A percentile compares a stretch with the other conserved stretches of the same genome.
phyloP scores from a whole-genome alignment of 2,797 vertebrate genomes.

The Pangasius krempfi region DNA sequence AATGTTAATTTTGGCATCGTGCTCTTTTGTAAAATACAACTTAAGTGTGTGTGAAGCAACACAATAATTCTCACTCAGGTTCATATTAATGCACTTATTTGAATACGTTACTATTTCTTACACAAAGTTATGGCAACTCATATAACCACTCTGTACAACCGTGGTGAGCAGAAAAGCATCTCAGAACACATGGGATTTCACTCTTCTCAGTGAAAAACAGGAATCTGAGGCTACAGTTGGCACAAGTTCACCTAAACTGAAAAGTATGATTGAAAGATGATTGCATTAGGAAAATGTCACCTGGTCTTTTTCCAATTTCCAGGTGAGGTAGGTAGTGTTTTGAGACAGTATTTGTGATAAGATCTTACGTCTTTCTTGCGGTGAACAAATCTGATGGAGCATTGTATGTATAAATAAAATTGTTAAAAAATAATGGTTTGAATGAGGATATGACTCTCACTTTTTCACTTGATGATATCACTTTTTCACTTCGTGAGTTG shows the following conservation, averaged over 20 bases:
- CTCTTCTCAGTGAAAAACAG: neutral
- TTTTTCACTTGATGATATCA: neutral
- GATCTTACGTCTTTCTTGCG: neutral
- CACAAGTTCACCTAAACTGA: neutral
- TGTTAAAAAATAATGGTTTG: neutral
- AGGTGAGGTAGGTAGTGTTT: neutral
- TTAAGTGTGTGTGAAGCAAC: neutral
- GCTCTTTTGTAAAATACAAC: neutral
- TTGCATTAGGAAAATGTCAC: neutral
- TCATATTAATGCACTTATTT: neutral
- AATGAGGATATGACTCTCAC: neutral
- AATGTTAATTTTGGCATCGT: neutral
- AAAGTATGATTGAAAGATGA: neutral
- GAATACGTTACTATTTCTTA: neutral
- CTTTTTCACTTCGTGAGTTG: neutral
- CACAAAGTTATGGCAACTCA: neutral
- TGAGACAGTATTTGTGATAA: neutral
- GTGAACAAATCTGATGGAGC: neutral
- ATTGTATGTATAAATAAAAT: neutral
- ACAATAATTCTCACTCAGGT: neutral
- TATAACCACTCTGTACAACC: neutral
- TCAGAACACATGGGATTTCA: neutral
- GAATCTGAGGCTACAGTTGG: neutral
- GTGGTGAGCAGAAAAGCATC: neutral
- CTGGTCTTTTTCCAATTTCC: neutral